Evolutionary conservation across 1,140 invertebrate genomes (phyloP), one percentile per base, ranked within the genome.

Genomic region (Aplysia californica): DNA sequence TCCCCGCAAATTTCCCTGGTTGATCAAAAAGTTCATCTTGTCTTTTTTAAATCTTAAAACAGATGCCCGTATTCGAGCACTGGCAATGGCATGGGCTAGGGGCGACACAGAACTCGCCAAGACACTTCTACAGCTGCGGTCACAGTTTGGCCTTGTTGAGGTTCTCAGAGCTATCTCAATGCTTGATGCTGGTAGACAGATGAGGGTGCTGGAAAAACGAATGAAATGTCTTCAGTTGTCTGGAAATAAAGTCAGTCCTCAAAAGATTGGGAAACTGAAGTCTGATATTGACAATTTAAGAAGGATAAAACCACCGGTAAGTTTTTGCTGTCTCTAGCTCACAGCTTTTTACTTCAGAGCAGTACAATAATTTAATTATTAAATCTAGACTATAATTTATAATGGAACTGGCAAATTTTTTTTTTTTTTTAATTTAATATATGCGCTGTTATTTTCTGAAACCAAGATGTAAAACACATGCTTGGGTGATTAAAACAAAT

Each of bases 41-140:
- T n/a, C 36, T 26, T 72, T 65, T 74, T 56, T 77, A 38, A 39
- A 26, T 69, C 39, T 81, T 77, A 10, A 50, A 50, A 55, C 75
- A 86, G 87, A 88, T 84, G 85, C 87, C 18, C 71, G 82, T 73
- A 81, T 87, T 20, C 70, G 84, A 77, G 82, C 82, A 31, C 67
- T 89, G 26, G 85, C 87, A n/a, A 83, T 86, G 44, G 86, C 88
- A 6, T 87, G 85, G 85, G 86, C 87, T 18, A 81, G 87, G 36
- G 80, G 85, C 65, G 88, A 89, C 68, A 79, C 82, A 65, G 78
- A 85, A 36, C 55, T 89, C 39, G 80, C 84, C 0, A 77, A 84
- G 36, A 80, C 82, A 2, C 82, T 89, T 44, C 76, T 89, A 6
- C 26, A 79, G 21, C 77, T 84, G 33, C 74, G 77, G 20, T 80